Conservation (phyloP, 2,113 vertebrate species). For the Merops nubicus region DNA sequence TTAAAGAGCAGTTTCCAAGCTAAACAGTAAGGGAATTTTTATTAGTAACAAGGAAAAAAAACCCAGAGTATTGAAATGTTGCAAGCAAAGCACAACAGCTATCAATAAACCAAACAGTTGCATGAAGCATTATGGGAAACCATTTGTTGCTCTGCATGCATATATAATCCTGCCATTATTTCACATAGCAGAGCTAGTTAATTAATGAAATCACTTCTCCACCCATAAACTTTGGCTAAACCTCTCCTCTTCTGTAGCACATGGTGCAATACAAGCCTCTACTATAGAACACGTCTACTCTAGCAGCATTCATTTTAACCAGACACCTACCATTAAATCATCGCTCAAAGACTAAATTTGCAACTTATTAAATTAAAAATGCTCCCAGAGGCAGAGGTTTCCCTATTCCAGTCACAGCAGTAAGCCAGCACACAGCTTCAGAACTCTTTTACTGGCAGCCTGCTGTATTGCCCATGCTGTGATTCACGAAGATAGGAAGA, state of each 20-base stretch:
- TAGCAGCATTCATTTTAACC: not conserved
- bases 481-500: not conserved
- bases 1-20: not conserved
- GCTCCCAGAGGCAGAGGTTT: slow-evolving; percentile 9
- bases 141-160: not conserved
- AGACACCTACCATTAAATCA: not conserved
- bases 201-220: slow-evolving; percentile 47
- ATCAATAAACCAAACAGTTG: not conserved
- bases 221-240: slow-evolving; percentile 60
- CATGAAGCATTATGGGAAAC: slow-evolving; percentile 21
- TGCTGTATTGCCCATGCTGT: not conserved
- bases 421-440: not conserved
- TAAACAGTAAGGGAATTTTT: not conserved
- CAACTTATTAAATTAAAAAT: not conserved
- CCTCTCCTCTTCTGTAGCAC: not conserved
- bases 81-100: not conserved
- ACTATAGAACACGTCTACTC: fast-evolving
- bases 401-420: not conserved
- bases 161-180: not conserved
- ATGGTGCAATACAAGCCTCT: not conserved
- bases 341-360: not conserved
- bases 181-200: not conserved
- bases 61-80: not conserved
- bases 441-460: not conserved
- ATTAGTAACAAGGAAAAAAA: not conserved